Base-by-base conservation (phyloP, 2,888 invertebrate species). In the Crocallis elinguaria region DNA sequence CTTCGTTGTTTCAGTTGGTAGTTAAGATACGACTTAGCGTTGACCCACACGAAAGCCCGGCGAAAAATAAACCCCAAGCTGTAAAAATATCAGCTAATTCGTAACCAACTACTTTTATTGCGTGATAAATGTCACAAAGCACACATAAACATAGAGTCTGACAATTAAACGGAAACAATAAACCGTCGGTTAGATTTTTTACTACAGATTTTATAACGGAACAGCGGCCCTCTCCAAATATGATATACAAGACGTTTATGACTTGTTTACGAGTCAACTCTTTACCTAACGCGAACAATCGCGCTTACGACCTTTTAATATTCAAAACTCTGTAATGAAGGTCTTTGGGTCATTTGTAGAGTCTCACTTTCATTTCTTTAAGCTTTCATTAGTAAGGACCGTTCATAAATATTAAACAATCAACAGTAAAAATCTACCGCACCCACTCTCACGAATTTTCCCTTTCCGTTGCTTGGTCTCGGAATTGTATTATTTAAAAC, bases 211-310 rank as follows among this genome's bases (percentile, higher is more conserved):
- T 73, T 79, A 79, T 69, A 69, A 73, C 66, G 64, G 54, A 64
- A 57, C 45, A 49, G 63, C 56, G 61, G 61, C 69, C 64, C 71
- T 73, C 74, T 67, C 60, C 61, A 58, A 63, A 74, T 72, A 70
- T 79, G 78, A 82, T 75, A 81, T 76, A 78, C 73, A 75, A 71
- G 73, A 75, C 69, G 67, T 82, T 84, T 84, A 85, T 80, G 75
- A 73, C 76, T 81, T 82, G 85, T 84, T 85, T 84, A 85, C 78
- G 82, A 82, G 74, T 43, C 37, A 52, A 56, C 41, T 42, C 43
- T 55, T 52, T 58, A 33, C 32, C 16, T 25, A 73, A 72, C 64
- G 62, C 62, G 67, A 69, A 73, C 75, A 75, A 75, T 75, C 66
- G 67, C 79, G 69, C 73, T 76, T 76, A 68, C 75, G 64, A 77